Base-by-base conservation (phyloP, 2,797 vertebrate genomes). In the Epinephelus awoara region DNA sequence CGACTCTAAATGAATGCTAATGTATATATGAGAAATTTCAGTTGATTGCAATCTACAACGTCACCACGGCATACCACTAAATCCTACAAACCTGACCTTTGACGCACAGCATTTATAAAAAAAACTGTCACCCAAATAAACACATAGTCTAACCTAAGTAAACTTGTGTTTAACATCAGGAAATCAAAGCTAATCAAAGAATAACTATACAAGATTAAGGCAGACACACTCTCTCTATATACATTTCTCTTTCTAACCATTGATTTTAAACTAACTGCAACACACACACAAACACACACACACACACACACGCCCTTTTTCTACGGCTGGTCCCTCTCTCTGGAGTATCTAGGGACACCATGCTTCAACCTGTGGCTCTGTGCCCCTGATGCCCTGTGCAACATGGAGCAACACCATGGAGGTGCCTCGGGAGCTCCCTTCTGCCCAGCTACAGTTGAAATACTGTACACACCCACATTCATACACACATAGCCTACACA, bases 341-440 rank as follows among this genome's bases (percentile, higher is more conserved):
- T n/a, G 10, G 67, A 72, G 10, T 18, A n/a, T 67, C 52, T 29
- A 2, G 46, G 10, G 21, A 77, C 69, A 52, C 18, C 44, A 34
- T n/a, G 23, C 17, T 67, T 67, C 57, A 74, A 40, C 76, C 66
- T 57, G 64, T 42, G 47, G 73, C 66, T 58, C 69, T 64, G 46
- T 65, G 49, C 62, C 57, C 27, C 55, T 23, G 57, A 57, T 55
- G 54, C 50, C 64, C 27, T 56, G 50, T 72, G 80, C 67, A 79
- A 74, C 77, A 78, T 7, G 21, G 27, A 75, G 80, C 77, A 82
- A 79, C 74, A 82, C 54, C 54, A 65, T 12, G 19, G 66, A 74
- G 70, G 49, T 25, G 59, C 77, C 61, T 78, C 6, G 3, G 75
- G 80, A 82, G 50, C 57, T 74, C 64, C 52, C 72, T 67, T 67